phyloP scores from a whole-genome alignment of 92 coral and sea anemone genomes.

The Nematostella vectensis region DNA sequence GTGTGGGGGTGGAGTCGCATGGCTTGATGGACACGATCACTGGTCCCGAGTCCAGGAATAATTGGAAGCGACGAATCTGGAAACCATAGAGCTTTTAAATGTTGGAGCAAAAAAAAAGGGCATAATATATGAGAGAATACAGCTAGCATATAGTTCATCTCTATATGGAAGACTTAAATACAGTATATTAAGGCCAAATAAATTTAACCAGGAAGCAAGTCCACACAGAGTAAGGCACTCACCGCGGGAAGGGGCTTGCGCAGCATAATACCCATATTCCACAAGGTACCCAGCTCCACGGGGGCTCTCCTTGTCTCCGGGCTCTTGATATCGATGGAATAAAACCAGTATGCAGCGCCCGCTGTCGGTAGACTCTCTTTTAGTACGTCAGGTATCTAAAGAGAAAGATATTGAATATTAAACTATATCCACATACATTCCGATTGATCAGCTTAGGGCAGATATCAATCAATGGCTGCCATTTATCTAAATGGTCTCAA shows the following conservation, averaged over 20 bases:
- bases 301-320: conserved; percentile 7
- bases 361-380: conserved; percentile 31
- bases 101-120: background rate
- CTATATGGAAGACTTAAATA: no score
- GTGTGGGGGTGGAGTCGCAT: conserved; percentile 1
- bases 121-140: no score
- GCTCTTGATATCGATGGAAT: conserved; percentile 38
- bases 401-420: no score
- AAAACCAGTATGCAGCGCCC: conserved; percentile 30
- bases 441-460: no score
- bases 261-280: conserved; percentile 19
- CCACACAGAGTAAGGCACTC: no score
- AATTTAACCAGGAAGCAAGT: no score
- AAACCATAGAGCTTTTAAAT: no score
- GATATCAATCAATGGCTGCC: no score
- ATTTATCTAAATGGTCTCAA: no score
- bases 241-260: conserved; percentile 2
- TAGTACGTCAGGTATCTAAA: conserved; percentile 56
- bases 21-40: conserved; percentile 31
- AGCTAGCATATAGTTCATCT: no score
- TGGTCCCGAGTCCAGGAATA: conserved; percentile 66
- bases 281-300: background rate
- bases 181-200: no score
- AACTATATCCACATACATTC: no score
- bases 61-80: conserved; percentile 55